A percentile compares a stretch with the other conserved stretches of the same genome.
phyloP scores from a whole-genome alignment of 1,140 invertebrate genomes.

The Microplitis demolitor region DNA sequence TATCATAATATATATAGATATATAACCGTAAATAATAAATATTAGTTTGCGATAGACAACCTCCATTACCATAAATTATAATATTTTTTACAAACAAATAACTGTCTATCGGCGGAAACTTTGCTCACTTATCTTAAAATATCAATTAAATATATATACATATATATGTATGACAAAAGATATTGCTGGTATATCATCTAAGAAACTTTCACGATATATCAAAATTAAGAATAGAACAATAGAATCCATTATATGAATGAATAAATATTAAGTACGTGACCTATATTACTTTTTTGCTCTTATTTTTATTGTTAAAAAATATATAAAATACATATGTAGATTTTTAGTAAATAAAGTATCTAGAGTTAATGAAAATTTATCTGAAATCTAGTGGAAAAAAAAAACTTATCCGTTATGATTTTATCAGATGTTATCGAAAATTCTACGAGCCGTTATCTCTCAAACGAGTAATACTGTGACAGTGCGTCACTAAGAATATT shows the following conservation, averaged over 20 bases:
- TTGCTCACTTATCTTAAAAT: too few relatives aligned
- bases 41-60: too few relatives aligned
- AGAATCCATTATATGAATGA: background rate
- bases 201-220: slow-evolving; percentile 15
- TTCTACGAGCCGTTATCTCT: background rate
- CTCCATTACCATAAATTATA: too few relatives aligned
- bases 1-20: too few relatives aligned
- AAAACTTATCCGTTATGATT: background rate
- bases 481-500: too few relatives aligned
- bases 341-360: background rate
- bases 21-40: too few relatives aligned
- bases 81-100: too few relatives aligned
- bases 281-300: background rate
- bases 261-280: slow-evolving; percentile 2
- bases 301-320: background rate
- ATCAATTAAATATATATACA: too few relatives aligned
- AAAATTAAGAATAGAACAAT: background rate
- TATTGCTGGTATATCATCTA: background rate
- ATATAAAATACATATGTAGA: background rate
- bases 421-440: background rate
- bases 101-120: too few relatives aligned
- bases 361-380: background rate
- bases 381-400: too few relatives aligned
- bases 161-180: background rate
- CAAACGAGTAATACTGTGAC: too few relatives aligned